These are phyloP conservation scores for Scaptomyza parva DNA, from an alignment of 2,888 invertebrate genomes.

Conservation along the genomic window DNA sequence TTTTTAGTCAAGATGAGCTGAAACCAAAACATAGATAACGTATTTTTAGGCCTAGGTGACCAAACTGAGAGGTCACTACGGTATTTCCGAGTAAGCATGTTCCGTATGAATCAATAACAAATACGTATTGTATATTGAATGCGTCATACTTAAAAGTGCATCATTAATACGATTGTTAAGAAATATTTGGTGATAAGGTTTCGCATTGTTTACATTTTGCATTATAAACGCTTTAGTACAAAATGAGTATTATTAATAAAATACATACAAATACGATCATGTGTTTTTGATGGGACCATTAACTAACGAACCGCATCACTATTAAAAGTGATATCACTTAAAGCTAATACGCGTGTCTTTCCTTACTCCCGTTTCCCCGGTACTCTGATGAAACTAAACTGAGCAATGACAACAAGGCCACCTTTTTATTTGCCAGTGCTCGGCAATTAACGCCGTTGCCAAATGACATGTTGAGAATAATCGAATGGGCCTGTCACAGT, in stretches of 20 bases:
- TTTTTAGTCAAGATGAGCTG: conserved; percentile 16
- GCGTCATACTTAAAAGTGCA: conserved; percentile 5
- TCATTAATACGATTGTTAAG: neutral
- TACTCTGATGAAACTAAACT: neutral
- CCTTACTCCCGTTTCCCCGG: neutral
- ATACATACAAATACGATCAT: neutral
- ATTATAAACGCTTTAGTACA: neutral
- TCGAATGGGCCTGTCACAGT: neutral
- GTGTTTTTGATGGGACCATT: neutral
- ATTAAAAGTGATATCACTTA: conserved; percentile 13
- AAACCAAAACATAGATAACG: conserved; percentile 10
- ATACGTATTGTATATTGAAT: neutral
- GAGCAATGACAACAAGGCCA: conserved; percentile 2
- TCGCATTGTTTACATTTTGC: neutral
- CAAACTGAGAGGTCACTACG: neutral
- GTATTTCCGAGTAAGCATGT: neutral
- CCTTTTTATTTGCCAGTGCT: neutral
- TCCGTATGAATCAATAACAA: neutral
- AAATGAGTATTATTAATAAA: no score
- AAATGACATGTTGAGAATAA: neutral
- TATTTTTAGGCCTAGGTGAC: neutral
- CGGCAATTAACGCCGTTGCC: neutral
- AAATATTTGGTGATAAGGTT: conserved; percentile 9
- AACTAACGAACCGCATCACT: conserved; percentile 17
- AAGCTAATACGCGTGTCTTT: neutral